These are phyloP conservation scores for Melanitta fusca DNA, from an alignment of 2,797 vertebrate genomes.

Conservation along the genomic window DNA sequence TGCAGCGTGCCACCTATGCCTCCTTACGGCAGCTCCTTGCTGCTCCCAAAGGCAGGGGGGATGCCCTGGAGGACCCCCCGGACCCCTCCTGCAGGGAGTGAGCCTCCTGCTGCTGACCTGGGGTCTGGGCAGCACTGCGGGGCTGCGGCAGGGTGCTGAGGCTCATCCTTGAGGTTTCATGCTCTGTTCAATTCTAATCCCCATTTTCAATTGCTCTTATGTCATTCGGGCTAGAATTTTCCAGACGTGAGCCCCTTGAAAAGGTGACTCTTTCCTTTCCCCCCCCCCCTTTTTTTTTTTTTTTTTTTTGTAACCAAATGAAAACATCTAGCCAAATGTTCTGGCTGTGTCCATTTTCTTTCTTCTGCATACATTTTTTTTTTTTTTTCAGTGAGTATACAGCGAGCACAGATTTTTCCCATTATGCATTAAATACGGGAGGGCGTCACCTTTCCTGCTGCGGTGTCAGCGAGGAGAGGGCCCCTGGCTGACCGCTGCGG, in stretches of 20 bases:
- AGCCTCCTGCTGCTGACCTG: accelerated
- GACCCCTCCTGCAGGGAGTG: neutral
- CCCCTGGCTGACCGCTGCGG: neutral
- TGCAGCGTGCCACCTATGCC: neutral
- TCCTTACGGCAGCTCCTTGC: neutral
- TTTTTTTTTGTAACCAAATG: neutral
- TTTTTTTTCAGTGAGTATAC: neutral
- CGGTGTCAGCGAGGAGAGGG: neutral
- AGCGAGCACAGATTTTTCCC: constrained; percentile 49
- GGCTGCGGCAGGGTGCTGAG: neutral
- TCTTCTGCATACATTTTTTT: neutral
- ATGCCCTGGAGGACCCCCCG: neutral
- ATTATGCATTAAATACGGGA: constrained; percentile 46
- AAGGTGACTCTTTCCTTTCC: constrained; percentile 39
- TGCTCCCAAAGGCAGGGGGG: neutral
- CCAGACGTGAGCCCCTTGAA: constrained; percentile 12
- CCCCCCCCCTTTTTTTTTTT: neutral
- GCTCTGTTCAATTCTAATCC: constrained; percentile 13
- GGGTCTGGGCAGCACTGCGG: neutral
- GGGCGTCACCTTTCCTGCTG: constrained; percentile 42
- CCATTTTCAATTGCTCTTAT: constrained; percentile 43
- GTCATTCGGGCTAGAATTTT: constrained; percentile 59
- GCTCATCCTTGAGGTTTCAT: neutral
- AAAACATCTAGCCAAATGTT: constrained; percentile 24
- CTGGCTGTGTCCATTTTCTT: neutral